phyloP scores from a whole-genome alignment of 2,888 invertebrate genomes.

The Buathra laborator region DNA sequence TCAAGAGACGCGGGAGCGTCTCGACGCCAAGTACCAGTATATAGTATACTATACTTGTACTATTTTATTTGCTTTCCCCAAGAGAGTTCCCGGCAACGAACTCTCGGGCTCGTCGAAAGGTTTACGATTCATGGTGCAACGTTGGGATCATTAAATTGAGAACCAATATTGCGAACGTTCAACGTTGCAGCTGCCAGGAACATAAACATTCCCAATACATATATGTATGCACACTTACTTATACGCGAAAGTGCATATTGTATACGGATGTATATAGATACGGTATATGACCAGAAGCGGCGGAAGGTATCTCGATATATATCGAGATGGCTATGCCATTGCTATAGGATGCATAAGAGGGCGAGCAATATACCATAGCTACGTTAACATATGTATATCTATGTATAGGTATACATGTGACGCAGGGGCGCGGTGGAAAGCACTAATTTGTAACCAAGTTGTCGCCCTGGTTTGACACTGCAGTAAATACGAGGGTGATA shows the following conservation, averaged over 20 bases:
- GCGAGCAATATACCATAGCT: constrained; percentile 9
- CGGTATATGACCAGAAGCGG: constrained; percentile 58
- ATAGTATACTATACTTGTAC: not conserved
- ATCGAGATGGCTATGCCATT: constrained; percentile 56
- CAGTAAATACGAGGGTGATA: constrained; percentile 84
- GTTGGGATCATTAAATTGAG: constrained; percentile 84
- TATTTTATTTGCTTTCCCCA: constrained; percentile 54
- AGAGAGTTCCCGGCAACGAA: constrained; percentile 51
- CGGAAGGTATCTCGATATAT: constrained; percentile 71
- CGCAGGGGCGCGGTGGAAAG: constrained; percentile 77
- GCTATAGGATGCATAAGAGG: constrained; percentile 52
- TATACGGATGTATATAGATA: constrained; percentile 20
- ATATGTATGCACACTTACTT: constrained; percentile 12
- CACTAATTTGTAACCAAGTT: constrained; percentile 85
- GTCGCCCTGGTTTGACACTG: constrained; percentile 84
- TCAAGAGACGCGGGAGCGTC: no score
- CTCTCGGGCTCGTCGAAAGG: constrained; percentile 60
- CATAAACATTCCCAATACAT: constrained; percentile 81
- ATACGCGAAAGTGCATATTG: constrained; percentile 37
- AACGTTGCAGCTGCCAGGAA: constrained; percentile 82
- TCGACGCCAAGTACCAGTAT: no score
- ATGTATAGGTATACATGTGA: constrained; percentile 19
- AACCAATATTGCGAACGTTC: constrained; percentile 84
- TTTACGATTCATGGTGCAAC: constrained; percentile 69
- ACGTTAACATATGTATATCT: constrained; percentile 33